Base-by-base conservation (phyloP, 2,888 invertebrate species). In the Matsumyia berberina region DNA sequence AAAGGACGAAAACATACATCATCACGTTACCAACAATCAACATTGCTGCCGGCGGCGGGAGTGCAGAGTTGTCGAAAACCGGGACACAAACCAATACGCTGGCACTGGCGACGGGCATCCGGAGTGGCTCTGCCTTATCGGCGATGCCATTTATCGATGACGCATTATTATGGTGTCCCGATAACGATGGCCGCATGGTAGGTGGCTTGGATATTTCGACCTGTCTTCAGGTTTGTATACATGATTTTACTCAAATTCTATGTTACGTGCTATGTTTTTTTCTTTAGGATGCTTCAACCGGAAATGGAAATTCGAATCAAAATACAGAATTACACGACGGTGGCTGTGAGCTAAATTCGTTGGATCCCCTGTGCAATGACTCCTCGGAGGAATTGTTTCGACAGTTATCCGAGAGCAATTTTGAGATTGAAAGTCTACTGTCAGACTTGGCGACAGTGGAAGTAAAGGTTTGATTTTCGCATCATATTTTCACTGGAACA, bases 71-170 rank as follows among this genome's bases (percentile, higher is more conserved):
- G 42, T 80, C 70, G 42, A 46, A 74, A 76, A 46, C 79, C 64
- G 80, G 64, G 58, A 73, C 72, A 87, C 80, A 87, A 88, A 87
- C 37, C 82, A 78, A 78, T 89, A 92, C 90, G 89, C 92, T 92
- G 92, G 91, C 91, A 91, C 89, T 90, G 87, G 88, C 88, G 88
- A 90, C 91, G 88, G 90, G 91, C 87, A 90, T 91, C 88, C 90
- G 91, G 86, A 90, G 92, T 91, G 91, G 91, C 90, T 90, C 91
- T 91, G 91, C 91, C 90, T 89, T 90, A 88, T 90, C 95, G 95
- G 95, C 96, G 94, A 97, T 97, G 97, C 97, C 97, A 94, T 97
- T 97, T 94, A 97, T 97, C 93, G 97, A 97, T 94, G 97, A 97
- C 94, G 97, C 97, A 92, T 94, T 97, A 89, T 93, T 96, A 92